Evolutionary conservation across 2,113 vertebrate species (phyloP), one percentile per base, ranked within the genome.

Genomic region (Muntiacus reevesi): DNA sequence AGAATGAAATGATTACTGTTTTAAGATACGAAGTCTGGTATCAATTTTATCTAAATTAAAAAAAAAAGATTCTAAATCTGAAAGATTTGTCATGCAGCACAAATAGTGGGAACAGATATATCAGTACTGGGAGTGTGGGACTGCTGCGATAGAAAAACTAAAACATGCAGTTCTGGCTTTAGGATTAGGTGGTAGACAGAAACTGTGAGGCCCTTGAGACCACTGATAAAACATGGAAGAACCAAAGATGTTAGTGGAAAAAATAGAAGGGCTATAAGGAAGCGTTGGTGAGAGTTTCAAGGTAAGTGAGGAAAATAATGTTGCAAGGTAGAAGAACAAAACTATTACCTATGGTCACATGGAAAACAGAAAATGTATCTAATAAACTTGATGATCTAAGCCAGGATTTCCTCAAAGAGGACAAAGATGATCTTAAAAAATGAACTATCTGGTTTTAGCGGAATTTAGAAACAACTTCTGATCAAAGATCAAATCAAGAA

Each of bases 401-500:
- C 23, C 25, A 60, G 71, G 36, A 92, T 89, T 87, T 96, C 45
- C 47, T 81, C 55, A 91, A 92, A 91, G 4, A 95, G 47, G 6
- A 93, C 13, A 93, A 96, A 95, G 54, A 54, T 78, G 17, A 54
- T 55, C 52, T 89, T 55, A 40, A 94, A 96, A 74, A 97, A 47
- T 40, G 7, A 94, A 94, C 30, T 89, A 94, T 89, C 60, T 88
- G 47, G 33, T 30, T 74, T 91, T 43, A 96, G 85, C 90, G 7
- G 54, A 95, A 96, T 96, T 94, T 84, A 90, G 74, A 89, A 95
- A 87, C 28, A 52, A 43, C n/a, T 90, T 97, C 81, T 92, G 4
- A 84, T 11, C n/a, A 89, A 43, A 94, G n/a, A 45, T 94, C 40
- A 55, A 92, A 94, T 60, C 10, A 13, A 91, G 15, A 83, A 43